A percentile compares a stretch with the other conserved stretches of the same genome.
These are phyloP conservation scores for Nephrotoma flavescens DNA, from an alignment of 2,888 invertebrate genomes.

Conservation along the genomic window DNA sequence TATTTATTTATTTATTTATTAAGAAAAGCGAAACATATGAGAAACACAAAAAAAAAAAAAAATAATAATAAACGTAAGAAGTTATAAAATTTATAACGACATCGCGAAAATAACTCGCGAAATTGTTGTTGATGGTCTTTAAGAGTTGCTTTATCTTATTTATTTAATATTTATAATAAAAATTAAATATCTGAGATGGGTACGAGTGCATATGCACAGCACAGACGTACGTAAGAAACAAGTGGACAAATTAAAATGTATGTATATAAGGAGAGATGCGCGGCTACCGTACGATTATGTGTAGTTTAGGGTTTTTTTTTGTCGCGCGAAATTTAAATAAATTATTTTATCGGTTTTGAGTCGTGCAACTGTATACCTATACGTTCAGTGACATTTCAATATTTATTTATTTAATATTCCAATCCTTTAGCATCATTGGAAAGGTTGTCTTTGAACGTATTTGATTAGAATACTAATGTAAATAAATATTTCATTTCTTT, in stretches of 20 bases:
- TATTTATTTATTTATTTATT: background rate
- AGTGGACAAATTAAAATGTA: background rate
- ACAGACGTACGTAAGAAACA: background rate
- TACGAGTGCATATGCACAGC: background rate
- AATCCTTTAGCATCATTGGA: background rate
- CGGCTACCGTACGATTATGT: background rate
- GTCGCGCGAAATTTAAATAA: background rate
- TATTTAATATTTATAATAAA: background rate
- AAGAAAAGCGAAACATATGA: background rate
- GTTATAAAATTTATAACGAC: background rate
- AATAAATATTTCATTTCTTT: constrained; percentile 13
- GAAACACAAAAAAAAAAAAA: background rate
- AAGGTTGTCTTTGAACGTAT: background rate
- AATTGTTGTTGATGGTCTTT: background rate
- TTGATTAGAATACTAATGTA: background rate
- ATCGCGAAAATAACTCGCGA: background rate
- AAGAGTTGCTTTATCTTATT: background rate
- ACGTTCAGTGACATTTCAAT: background rate
- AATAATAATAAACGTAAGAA: background rate
- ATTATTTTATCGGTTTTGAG: background rate
- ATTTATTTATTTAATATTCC: background rate
- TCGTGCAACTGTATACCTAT: background rate
- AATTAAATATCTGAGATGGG: background rate
- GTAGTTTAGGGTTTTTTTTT: background rate
- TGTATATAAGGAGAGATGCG: background rate